Base-by-base conservation (phyloP, 2,113 vertebrate species). In the Chelonoidis abingdonii region DNA sequence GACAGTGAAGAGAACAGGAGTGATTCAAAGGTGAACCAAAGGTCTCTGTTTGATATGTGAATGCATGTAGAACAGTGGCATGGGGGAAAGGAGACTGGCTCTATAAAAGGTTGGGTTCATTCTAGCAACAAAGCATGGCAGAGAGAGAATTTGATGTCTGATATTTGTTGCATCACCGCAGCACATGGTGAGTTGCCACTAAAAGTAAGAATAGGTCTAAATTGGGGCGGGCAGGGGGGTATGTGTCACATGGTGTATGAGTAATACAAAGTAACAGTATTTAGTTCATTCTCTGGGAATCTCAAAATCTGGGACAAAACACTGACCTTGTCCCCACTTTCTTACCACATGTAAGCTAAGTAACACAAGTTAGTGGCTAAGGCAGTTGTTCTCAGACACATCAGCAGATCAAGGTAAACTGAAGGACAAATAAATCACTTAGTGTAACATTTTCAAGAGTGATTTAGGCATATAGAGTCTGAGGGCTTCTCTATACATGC, bases 21-120 rank as follows among this genome's bases (percentile, higher is more conserved):
- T 95, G 96, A 97, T 96, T 96, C 96, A 97, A 96, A 96, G 96
- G 97, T 97, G 96, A 97, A 97, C 62, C 92, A 96, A 95, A 97
- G 96, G 95, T 96, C 97, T 97, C 80, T 95, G 90, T 91, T 94
- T 89, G 93, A 96, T 90, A 94, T 53, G 83, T 35, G 94, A 86
- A 86, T 91, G 59, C 6, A 35, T 93, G 89, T 75, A 92, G 84
- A 10, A 57, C 85, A 16, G 75, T 8, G 41, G 25, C 75, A 47
- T 16, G 96, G 90, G 89, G 96, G 96, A 89, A 94, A 95, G 96
- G 89, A 92, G 44, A 5, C 56, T 50, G 49, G 19, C 38, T 91
- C 84, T 0, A 0, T 59, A 80, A 94, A 94, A 94, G 16, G 38
- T 57, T 80, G 53, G 72, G 84, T 90, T 89, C 10, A 21, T 78